These are phyloP conservation scores for Desoria tigrina DNA, from an alignment of 2,888 invertebrate genomes.

Conservation along the genomic window DNA sequence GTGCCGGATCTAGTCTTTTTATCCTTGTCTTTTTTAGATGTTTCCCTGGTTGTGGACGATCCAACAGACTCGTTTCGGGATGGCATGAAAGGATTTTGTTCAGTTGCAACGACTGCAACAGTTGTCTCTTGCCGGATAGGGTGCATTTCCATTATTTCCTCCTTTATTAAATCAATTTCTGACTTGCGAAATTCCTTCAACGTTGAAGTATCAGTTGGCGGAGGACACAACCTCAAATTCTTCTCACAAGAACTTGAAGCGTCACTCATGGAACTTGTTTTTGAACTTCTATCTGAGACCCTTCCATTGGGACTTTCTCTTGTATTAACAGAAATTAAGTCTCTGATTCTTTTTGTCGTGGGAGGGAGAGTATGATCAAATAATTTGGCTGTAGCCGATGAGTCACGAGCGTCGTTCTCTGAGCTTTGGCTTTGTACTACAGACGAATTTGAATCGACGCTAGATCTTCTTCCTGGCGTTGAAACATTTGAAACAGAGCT, in stretches of 20 bases:
- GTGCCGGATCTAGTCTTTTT: conserved; percentile 45
- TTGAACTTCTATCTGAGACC: background rate
- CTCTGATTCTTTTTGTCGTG: background rate
- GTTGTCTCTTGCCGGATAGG: conserved; percentile 48
- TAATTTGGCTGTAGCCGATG: background rate
- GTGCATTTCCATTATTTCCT: conserved; percentile 41
- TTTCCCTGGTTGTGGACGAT: conserved; percentile 35
- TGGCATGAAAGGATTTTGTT: conserved; percentile 36
- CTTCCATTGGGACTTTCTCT: background rate
- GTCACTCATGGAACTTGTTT: background rate
- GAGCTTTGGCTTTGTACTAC: background rate
- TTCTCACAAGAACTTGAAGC: too few relatives aligned
- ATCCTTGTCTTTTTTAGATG: conserved; percentile 48
- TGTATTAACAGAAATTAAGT: background rate
- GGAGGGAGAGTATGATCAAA: too few relatives aligned
- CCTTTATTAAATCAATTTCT: conserved; percentile 42
- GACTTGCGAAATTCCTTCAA: too few relatives aligned
- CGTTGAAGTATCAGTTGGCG: background rate
- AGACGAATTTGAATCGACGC: conserved; percentile 42
- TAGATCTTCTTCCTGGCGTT: conserved; percentile 42
- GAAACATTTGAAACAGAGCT: conserved; percentile 23
- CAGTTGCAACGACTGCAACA: conserved; percentile 50
- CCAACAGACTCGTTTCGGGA: conserved; percentile 36
- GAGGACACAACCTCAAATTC: too few relatives aligned
- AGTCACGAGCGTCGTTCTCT: background rate